Percentiles rank a stretch among this genome's conserved stretches.
These are phyloP conservation scores for Macrosiphum euphorbiae DNA, from an alignment of 2,888 invertebrate genomes.

Conservation along the genomic window DNA sequence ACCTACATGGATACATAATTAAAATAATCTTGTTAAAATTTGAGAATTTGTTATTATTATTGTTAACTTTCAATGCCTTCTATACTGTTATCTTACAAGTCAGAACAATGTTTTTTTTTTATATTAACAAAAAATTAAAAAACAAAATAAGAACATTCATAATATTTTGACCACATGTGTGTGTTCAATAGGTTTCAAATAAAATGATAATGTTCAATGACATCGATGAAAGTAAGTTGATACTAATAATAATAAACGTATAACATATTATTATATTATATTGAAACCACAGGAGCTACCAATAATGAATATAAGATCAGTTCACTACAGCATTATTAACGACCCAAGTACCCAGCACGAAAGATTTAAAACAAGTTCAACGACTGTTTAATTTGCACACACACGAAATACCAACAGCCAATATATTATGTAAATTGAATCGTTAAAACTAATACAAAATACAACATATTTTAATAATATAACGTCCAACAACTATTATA, in stretches of 20 bases:
- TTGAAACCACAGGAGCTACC: background rate
- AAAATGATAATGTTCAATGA: slow-evolving; percentile 11
- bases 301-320: slow-evolving; percentile 29
- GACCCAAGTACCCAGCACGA: background rate
- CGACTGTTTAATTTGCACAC: slow-evolving; percentile 36
- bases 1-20: background rate
- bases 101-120: background rate
- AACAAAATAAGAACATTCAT: background rate
- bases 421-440: slow-evolving; percentile 33
- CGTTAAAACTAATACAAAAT: background rate
- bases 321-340: slow-evolving; percentile 27
- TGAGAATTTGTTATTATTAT: background rate
- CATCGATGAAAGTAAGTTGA: background rate
- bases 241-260: background rate
- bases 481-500: background rate
- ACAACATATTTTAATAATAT: slow-evolving; percentile 15
- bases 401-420: slow-evolving; percentile 26
- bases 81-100: background rate
- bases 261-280: slow-evolving; percentile 7
- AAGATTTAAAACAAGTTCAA: slow-evolving; percentile 43
- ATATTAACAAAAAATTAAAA: background rate
- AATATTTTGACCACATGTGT: background rate
- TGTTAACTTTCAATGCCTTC: background rate
- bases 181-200: background rate
- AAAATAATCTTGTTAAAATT: background rate